Evolutionary conservation across 2,113 vertebrate genomes (phyloP).

Genomic region (Oxyura jamaicensis): DNA sequence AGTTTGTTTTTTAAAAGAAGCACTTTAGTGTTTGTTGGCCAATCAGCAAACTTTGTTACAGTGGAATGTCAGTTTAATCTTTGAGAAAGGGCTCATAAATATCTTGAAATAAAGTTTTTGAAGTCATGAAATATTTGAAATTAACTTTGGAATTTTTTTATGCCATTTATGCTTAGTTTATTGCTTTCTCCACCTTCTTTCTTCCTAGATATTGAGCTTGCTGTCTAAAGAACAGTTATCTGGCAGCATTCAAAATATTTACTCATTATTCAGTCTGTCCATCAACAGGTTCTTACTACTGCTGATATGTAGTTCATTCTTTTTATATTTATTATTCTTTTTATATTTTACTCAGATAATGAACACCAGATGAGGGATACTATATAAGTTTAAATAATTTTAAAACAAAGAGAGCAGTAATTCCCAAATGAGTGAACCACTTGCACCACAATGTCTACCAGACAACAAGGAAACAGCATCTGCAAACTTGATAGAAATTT

Average conservation of each 20-base stretch:
- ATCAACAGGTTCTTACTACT: not conserved
- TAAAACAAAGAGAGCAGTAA: not conserved
- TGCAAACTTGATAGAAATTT: not conserved
- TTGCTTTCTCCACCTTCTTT: not conserved
- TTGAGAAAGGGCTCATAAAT: not conserved
- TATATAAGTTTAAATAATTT: not conserved
- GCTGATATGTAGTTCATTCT: not conserved
- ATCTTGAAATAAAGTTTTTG: not conserved
- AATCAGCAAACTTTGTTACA: not conserved
- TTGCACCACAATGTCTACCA: not conserved
- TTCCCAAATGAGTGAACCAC: not conserved
- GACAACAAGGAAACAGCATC: not conserved
- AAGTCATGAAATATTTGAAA: not conserved
- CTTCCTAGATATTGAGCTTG: not conserved
- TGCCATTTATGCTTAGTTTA: not conserved
- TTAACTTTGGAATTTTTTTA: not conserved
- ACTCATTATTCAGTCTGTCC: not conserved
- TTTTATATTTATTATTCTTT: not conserved
- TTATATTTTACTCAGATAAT: not conserved
- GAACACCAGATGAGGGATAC: not conserved
- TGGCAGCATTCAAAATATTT: not conserved
- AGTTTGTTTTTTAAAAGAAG: not conserved
- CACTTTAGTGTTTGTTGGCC: not conserved
- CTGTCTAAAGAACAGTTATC: not conserved
- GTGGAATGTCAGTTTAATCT: not conserved